Evolutionary conservation across 2,797 vertebrate species (phyloP), one percentile per base, ranked within the genome.

Genomic region (Enteromius fasciolatus): DNA sequence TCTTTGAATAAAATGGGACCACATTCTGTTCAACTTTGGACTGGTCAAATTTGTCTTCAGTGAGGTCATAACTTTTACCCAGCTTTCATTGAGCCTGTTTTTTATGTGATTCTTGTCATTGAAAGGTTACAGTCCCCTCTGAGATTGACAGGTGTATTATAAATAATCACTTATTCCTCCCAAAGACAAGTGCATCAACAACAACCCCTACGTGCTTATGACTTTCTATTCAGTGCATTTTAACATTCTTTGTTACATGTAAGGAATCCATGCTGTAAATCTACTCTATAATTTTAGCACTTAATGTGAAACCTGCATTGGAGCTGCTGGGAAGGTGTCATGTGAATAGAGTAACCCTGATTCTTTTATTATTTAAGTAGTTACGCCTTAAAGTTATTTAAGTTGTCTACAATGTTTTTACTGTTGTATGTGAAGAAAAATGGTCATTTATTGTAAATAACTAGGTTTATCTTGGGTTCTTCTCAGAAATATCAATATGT

Each of bases 281-380:
- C 89, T 90, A 92, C 93, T 94, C 82, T 86, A 90, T 91, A 89
- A 88, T 92, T 93, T 95, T 95, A 95, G 95, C 94, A 96, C 95
- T 96, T 96, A 95, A 95, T 96, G 95, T 96, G 95, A 96, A 95
- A 90, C 89, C 93, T 96, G 93, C 93, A 94, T 94, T 94, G 92
- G 94, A 95, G 94, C 94, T 94, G 94, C 94, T 94, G 92, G 94
- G 92, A 93, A 87, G 89, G 90, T 90, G 89, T 93, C 92, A 91
- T 95, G 94, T 95, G 95, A 94, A 94, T 94, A 95, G 94, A 94
- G 92, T 95, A 94, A 95, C 93, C 93, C 91, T 91, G 94, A 94
- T 85, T 80, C 72, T 75, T 93, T 87, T 92, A 93, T 94, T 94
- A 94, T 95, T 95, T 95, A 95, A 95, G 94, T 95, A 95, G 94